Conservation (phyloP, 2,113 vertebrate genomes). For the Mola mola region DNA sequence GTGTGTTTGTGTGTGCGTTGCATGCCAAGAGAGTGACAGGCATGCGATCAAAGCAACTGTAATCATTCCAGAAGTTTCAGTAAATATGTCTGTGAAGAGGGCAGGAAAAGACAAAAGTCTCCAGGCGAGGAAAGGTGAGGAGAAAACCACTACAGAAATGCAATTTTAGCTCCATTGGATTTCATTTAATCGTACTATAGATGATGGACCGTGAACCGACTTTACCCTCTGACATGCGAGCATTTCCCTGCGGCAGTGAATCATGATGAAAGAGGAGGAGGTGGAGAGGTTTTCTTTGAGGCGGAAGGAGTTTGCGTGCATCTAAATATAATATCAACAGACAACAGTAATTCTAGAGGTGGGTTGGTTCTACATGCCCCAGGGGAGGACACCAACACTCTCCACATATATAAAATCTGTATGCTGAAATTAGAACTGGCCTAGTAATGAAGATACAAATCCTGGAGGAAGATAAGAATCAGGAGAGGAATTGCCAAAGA, state of each 20-base stretch:
- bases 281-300: background rate
- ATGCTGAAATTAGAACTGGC: background rate
- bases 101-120: background rate
- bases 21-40: slow-evolving; percentile 31
- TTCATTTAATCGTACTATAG: background rate
- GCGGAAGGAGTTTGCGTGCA: slow-evolving; percentile 27
- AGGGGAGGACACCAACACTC: slow-evolving; percentile 50
- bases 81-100: slow-evolving; percentile 48
- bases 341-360: slow-evolving; percentile 44
- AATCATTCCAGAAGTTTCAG: slow-evolving; percentile 47
- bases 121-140: slow-evolving; percentile 28
- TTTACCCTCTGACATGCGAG: slow-evolving; percentile 7
- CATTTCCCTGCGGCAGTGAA: slow-evolving; percentile 6
- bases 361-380: slow-evolving; percentile 36
- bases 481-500: too few species aligned
- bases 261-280: background rate
- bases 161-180: background rate
- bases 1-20: slow-evolving; percentile 9
- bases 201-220: background rate
- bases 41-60: slow-evolving; percentile 18
- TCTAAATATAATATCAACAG: slow-evolving; percentile 56
- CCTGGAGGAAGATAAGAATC: background rate
- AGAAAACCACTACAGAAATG: too few species aligned
- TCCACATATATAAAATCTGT: slow-evolving; percentile 51
- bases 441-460: background rate